Evolutionary conservation across 2,888 invertebrate species (phyloP), one percentile per base, ranked within the genome.

Genomic region (Psylliodes chrysocephalus): DNA sequence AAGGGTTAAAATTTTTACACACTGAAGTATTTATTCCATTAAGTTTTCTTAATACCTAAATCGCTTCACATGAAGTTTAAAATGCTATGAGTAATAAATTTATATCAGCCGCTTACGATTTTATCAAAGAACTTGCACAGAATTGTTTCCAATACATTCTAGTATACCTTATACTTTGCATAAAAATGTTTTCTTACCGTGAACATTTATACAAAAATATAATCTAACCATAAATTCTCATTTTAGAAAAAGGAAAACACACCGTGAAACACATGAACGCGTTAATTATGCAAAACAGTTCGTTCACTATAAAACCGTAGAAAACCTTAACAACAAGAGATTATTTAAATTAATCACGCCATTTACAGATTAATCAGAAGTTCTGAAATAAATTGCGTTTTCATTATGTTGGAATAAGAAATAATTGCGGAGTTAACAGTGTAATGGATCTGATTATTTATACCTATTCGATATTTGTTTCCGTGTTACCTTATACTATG

Each of bases 361-460:
- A 49, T 49, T 49, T 49, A 49, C 25, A 49, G 49, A 49, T 49
- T 49, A 49, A 49, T 49, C 49, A 49, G 25, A 49, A 10, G 28
- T 12, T 28, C 25, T 49, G 15, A 49, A 22, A 49, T 25, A 49
- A 22, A 49, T 49, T 22, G 28, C 25, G 49, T 22, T 49, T 49
- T 25, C 46, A 5, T 40, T 44, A 14, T 44, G 44, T 17, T 44
- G 7, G 44, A 44, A 44, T 44, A 19, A 17, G 17, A 44, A 44
- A 44, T 44, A 44, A 44, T 8, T 2, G 17, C 44, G 3, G 1
- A 6, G 44, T 44, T 44, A 44, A 6, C 10, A 17, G 4, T 17
- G 15, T 18, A 44, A 44, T 44, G 15, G 44, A 44, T 18, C 44
- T 17, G 44, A 44, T 14, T 14, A 44, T 44, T 44, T 40, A 40